These are phyloP conservation scores for Ceratothoa steindachneri DNA, from an alignment of 2,888 invertebrate genomes.

Conservation along the genomic window DNA sequence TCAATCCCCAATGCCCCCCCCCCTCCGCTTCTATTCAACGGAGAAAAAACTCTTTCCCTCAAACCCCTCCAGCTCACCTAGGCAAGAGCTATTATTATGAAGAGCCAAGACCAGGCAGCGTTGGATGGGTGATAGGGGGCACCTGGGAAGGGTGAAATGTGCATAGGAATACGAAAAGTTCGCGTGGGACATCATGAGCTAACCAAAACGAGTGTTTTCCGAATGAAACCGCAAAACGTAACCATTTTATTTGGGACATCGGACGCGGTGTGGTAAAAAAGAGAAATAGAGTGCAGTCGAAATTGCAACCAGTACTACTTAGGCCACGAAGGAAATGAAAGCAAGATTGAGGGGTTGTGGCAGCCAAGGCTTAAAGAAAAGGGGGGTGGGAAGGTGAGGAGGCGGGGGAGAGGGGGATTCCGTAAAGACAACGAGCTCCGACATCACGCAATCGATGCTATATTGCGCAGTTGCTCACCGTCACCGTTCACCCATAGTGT, in stretches of 20 bases:
- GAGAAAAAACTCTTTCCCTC: neutral
- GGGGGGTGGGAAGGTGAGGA: neutral
- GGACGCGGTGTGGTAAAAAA: too few relatives aligned
- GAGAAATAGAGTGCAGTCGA: neutral
- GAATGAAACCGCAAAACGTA: too few relatives aligned
- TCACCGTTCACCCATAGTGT: slow-evolving; percentile 6
- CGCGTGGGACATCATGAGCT: too few relatives aligned
- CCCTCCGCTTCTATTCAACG: neutral
- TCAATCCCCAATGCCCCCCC: neutral
- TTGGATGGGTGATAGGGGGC: neutral
- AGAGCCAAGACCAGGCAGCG: neutral
- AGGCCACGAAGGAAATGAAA: neutral
- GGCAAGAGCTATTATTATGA: neutral
- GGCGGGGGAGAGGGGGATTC: neutral
- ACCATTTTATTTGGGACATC: too few relatives aligned
- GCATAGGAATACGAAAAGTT: too few relatives aligned
- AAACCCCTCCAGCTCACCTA: neutral
- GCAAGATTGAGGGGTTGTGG: neutral
- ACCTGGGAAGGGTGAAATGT: neutral
- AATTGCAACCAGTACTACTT: neutral
- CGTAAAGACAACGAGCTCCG: slow-evolving; percentile 12
- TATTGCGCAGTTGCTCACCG: slow-evolving; percentile 8
- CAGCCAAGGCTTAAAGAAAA: neutral
- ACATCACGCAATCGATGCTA: slow-evolving; percentile 13
- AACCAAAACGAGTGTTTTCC: too few relatives aligned